phyloP scores from a whole-genome alignment of 2,888 invertebrate species.

The Andrena marginata region DNA sequence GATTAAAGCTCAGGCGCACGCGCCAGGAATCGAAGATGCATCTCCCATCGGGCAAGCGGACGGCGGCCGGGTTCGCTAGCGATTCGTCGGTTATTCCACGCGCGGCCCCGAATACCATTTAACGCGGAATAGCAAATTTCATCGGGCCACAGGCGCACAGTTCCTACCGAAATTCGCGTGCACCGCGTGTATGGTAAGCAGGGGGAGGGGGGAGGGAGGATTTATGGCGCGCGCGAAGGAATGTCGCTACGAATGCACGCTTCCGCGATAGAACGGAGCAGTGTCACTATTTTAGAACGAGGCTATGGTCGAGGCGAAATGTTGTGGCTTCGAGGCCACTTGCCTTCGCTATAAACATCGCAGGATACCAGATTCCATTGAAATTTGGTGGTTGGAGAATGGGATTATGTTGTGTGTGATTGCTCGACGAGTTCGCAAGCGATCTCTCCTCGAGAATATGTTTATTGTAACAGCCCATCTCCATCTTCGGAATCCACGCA shows the following conservation, averaged over 20 bases:
- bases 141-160: constrained; percentile 19
- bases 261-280: constrained; percentile 16
- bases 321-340: neutral
- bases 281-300: constrained; percentile 7
- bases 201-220: neutral
- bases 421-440: too few species aligned
- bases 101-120: constrained; percentile 35
- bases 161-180: constrained; percentile 27
- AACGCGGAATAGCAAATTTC: constrained; percentile 46
- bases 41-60: constrained; percentile 5
- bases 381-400: too few species aligned
- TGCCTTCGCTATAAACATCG: neutral
- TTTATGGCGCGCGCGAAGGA: constrained; percentile 43
- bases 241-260: constrained; percentile 20
- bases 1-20: constrained; percentile 20
- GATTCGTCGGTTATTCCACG: constrained; percentile 39
- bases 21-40: constrained; percentile 30
- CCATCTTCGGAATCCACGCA: too few species aligned
- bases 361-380: too few species aligned
- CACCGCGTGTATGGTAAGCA: constrained; percentile 11
- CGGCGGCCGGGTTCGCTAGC: constrained; percentile 35
- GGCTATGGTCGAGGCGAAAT: neutral
- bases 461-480: too few species aligned
- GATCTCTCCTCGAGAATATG: too few species aligned
- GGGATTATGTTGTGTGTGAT: too few species aligned